Evolutionary conservation across 2,113 vertebrate species (phyloP), one percentile per base, ranked within the genome.

Genomic region (Aramus guarauna): DNA sequence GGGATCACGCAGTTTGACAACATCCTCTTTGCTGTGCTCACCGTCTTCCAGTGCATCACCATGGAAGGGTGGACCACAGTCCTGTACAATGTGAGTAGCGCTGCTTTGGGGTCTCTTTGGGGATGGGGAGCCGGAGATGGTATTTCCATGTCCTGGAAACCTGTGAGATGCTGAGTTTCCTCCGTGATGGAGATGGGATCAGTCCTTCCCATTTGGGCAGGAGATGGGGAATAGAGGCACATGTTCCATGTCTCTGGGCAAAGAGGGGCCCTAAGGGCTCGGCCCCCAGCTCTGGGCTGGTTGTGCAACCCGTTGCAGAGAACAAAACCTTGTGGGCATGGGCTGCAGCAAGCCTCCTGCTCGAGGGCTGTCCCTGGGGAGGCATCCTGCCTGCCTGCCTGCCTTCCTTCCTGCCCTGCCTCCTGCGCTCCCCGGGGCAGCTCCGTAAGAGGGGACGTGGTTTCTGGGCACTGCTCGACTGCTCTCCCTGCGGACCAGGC

Each of bases 1-100:
- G 99, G 99, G 96, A 99, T 99, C 98, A 99, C 99, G 2, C 99
- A 99, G 98, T 99, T 99, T 1, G 99, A 99, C 97, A 99, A 99
- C 99, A 99, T 99, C 98, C 98, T 99, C 68, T 99, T 99, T 77
- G 99, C 99, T 69, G 98, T 99, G 89, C 98, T 99, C 97, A 99
- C 99, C 1, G 99, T 99, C 97, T 99, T 99, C 98, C 99, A 99
- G 97, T 99, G 99, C 98, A 99, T 99, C 97, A 99, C 99, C 96
- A 99, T 99, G 99, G 99, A 99, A 98, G 99, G 99, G 84, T 99
- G 99, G 99, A 99, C 99, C 96, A 99, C 99, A 60, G 99, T 99
- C 85, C 98, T 99, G 95, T 99, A 99, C 97, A 99, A 99, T 34
- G 99, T 99, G 95, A 98, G 99, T 98, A 45, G 14, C 2, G 3